phyloP scores from a whole-genome alignment of 2,113 vertebrate species.

The Shinisaurus crocodilurus region DNA sequence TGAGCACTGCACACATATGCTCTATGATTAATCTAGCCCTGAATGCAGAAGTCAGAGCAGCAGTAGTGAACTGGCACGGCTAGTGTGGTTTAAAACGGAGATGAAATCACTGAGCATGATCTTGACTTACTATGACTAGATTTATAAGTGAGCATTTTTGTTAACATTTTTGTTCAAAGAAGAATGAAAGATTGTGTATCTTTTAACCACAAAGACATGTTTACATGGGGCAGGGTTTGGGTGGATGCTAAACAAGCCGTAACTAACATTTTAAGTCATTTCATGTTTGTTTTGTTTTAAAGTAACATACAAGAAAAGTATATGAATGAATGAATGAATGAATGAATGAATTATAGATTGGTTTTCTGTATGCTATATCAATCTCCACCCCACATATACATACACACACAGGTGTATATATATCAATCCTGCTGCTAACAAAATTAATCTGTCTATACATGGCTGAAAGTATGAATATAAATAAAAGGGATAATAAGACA shows the following conservation, averaged over 20 bases:
- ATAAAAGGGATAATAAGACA: neutral
- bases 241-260: conserved; percentile 65
- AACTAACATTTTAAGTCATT: conserved; percentile 74
- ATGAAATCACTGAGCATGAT: neutral
- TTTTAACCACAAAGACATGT: conserved; percentile 71
- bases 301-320: conserved; percentile 43
- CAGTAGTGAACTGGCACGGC: neutral
- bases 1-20: neutral
- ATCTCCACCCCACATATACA: neutral
- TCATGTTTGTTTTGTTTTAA: conserved; percentile 72
- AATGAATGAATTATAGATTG: conserved; percentile 42
- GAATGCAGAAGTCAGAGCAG: neutral
- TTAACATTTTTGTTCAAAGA: neutral
- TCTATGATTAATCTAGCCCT: neutral
- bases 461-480: neutral
- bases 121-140: neutral
- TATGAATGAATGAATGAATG: neutral
- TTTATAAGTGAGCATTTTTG: neutral
- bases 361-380: conserved; percentile 49
- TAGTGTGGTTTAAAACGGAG: neutral
- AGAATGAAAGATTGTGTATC: conserved; percentile 57
- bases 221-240: conserved; percentile 70
- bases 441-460: neutral
- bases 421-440: neutral
- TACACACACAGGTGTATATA: neutral